Conservation (phyloP, 2,113 vertebrate species). For the Polypterus senegalus region DNA sequence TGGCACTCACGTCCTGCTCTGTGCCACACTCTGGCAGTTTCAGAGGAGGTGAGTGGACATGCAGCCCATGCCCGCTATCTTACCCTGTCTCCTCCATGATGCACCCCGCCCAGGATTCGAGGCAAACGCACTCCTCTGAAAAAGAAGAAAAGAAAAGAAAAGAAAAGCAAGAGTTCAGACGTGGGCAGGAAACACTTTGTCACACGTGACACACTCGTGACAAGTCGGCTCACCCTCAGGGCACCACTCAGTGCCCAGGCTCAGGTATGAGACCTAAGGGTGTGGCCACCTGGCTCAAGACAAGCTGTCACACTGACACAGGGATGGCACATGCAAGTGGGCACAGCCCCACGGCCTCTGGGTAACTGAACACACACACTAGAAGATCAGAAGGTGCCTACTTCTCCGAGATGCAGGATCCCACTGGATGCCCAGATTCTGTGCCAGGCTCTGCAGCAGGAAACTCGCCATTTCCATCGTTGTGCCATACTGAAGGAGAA, state of each 20-base stretch:
- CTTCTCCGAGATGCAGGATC: slow-evolving; percentile 79
- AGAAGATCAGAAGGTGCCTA: slow-evolving; percentile 41
- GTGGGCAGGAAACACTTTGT: neutral
- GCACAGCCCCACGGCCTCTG: too few species aligned
- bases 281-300: too few species aligned
- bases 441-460: slow-evolving; percentile 83
- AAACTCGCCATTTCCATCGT: slow-evolving; percentile 70
- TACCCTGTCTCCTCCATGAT: slow-evolving; percentile 96
- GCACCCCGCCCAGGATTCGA: slow-evolving; percentile 75
- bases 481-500: slow-evolving; percentile 64
- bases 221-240: too few species aligned
- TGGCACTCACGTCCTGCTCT: too few species aligned
- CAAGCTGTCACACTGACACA: too few species aligned
- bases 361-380: too few species aligned
- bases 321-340: too few species aligned
- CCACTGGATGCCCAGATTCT: slow-evolving; percentile 95
- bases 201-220: neutral
- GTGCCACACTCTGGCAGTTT: neutral
- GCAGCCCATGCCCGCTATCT: slow-evolving; percentile 6
- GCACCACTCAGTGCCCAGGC: too few species aligned
- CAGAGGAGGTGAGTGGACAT: neutral
- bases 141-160: slow-evolving; percentile 27
- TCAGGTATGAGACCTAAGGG: too few species aligned
- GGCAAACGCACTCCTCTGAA: slow-evolving; percentile 78
- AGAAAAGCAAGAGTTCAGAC: slow-evolving; percentile 19